These are phyloP conservation scores for Elaphurus davidianus DNA, from an alignment of 2,113 vertebrate species.

Conservation along the genomic window DNA sequence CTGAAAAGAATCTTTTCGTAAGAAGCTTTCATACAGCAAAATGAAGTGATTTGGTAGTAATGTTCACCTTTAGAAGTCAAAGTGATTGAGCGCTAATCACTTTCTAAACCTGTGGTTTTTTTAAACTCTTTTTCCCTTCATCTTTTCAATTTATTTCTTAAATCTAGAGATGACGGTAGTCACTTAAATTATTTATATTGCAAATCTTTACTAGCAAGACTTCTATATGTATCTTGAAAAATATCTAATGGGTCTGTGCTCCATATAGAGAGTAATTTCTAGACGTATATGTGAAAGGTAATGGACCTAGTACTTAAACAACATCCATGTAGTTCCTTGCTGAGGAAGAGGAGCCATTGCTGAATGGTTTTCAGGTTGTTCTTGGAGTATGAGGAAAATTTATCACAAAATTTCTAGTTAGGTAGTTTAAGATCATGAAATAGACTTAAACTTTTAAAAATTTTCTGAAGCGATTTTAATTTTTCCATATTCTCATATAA, in stretches of 20 bases:
- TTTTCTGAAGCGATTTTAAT: background rate
- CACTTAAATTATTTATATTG: background rate
- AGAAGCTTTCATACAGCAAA: background rate
- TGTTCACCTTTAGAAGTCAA: background rate
- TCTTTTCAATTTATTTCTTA: background rate
- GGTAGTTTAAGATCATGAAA: constrained; percentile 22
- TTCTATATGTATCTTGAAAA: background rate
- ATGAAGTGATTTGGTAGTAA: background rate
- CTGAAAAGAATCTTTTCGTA: background rate
- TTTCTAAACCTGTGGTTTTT: background rate
- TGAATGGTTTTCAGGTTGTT: background rate
- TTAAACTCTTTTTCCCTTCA: background rate
- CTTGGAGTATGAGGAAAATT: constrained; percentile 5
- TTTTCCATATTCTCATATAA: background rate
- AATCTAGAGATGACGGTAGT: background rate
- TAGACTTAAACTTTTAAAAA: background rate
- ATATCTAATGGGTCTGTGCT: background rate
- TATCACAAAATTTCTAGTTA: constrained; percentile 24
- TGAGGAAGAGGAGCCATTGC: background rate
- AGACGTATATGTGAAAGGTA: background rate
- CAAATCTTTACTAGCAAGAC: background rate
- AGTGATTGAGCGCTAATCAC: background rate
- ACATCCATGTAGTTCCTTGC: background rate
- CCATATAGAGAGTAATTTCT: background rate
- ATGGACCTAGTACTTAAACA: background rate